Conservation (phyloP, 2,888 invertebrate genomes). For the Dinocampus coccinellae region DNA sequence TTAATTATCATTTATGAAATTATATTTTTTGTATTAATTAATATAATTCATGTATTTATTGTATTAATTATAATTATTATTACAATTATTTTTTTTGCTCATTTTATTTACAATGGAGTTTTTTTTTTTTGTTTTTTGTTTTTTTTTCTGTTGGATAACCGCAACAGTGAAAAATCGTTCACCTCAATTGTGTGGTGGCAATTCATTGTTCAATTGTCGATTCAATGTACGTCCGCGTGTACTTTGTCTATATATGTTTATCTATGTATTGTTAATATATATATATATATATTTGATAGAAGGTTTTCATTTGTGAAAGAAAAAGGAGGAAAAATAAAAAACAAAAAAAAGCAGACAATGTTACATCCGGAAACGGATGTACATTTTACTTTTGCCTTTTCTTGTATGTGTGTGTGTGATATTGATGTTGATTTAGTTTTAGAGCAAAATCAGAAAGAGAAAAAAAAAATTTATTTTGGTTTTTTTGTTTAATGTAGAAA, state of each 20-base stretch:
- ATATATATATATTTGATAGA: background rate
- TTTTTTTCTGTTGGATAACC: background rate
- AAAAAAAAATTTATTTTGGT: background rate
- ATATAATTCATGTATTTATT: too few relatives aligned
- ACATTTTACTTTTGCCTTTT: background rate
- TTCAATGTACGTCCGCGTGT: constrained; percentile 15
- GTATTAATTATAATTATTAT: too few relatives aligned
- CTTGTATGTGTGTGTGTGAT: background rate
- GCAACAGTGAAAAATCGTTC: constrained; percentile 5
- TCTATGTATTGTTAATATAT: background rate
- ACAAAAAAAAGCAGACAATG: background rate
- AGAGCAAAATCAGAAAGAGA: background rate
- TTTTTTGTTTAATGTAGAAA: too few relatives aligned
- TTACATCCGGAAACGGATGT: background rate
- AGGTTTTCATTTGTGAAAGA: background rate
- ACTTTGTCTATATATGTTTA: constrained; percentile 9
- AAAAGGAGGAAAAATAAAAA: too few relatives aligned
- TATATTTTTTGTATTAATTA: too few relatives aligned
- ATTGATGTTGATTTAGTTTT: background rate
- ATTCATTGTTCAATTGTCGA: constrained; percentile 15
- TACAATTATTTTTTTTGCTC: too few relatives aligned
- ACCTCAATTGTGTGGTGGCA: background rate
- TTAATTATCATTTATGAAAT: too few relatives aligned
- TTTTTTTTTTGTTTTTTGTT: background rate
- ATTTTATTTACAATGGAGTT: too few relatives aligned